Evolutionary conservation across 2,797 vertebrate genomes (phyloP), one percentile per base, ranked within the genome.

Genomic region (Sebastes aleutianus): DNA sequence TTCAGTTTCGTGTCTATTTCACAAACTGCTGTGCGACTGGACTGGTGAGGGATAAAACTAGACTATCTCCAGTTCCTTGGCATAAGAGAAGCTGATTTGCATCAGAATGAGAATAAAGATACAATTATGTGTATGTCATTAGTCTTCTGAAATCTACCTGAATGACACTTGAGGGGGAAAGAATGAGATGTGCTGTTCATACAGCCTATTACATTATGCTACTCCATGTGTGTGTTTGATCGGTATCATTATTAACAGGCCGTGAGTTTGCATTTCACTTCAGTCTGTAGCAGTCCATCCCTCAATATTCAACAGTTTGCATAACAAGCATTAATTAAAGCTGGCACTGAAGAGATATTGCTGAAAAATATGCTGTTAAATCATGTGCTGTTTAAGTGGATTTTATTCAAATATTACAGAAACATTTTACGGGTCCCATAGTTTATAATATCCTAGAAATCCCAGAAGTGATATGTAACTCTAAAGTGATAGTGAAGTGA

Each of bases 51-150:
- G 16, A 58, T 36, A 10, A 63, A 16, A 14, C 7, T 43, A 10
- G n/a, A n/a, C n/a, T n/a, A n/a, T 56, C 62, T 68, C 20, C 8
- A 20, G n/a, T 43, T 18, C 8, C 10, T 68, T 2, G 2, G 39
- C 10, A 27, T 16, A 16, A 36, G 24, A 73, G 65, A 59, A 57
- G 34, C 26, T 74, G 54, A 71, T 59, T 71, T 72, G 12, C 34
- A 79, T 80, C 22, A 54, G 43, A 82, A 71, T 81, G n/a, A 58
- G 82, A 74, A 39, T 31, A 75, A 66, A 68, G 9, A 47, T 16
- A 12, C 5, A 54, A 12, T 66, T 70, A 29, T 57, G 50, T 0
- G 8, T 11, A 18, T 57, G 39, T 59, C 16, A 64, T 80, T 29
- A 26, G 26, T 64, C 4, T 34, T 20, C 8, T 36, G 20, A 78